Evolutionary conservation across 2,888 invertebrate genomes (phyloP).

Genomic region (Chesias legatella): DNA sequence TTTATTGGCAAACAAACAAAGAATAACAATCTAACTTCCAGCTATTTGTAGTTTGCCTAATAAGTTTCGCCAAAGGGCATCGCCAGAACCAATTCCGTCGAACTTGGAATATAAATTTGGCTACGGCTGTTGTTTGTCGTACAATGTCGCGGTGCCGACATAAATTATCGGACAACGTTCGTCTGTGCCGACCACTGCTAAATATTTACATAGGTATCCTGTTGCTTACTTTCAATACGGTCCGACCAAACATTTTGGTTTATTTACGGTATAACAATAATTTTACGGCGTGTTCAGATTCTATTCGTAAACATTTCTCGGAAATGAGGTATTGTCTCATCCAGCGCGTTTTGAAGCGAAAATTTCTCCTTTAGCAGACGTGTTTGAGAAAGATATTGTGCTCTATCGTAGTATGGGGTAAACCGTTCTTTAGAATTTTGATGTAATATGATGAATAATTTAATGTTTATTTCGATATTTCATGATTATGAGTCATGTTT

Average conservation of each 20-base stretch:
- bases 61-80: slow-evolving; percentile 19
- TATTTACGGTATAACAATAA: neutral
- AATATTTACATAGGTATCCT: slow-evolving; percentile 55
- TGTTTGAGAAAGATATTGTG: slow-evolving; percentile 60
- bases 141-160: slow-evolving; percentile 62
- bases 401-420: slow-evolving; percentile 53
- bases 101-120: slow-evolving; percentile 71
- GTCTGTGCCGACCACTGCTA: slow-evolving; percentile 52
- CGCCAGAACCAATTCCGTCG: slow-evolving; percentile 37
- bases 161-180: slow-evolving; percentile 66
- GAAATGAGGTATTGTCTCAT: slow-evolving; percentile 50
- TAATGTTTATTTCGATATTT: no score
- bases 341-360: slow-evolving; percentile 41
- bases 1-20: slow-evolving; percentile 22
- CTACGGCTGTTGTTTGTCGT: slow-evolving; percentile 58
- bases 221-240: slow-evolving; percentile 24
- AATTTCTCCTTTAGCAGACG: slow-evolving; percentile 56
- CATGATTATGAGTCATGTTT: no score
- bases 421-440: slow-evolving; percentile 49
- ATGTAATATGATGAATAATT: no score
- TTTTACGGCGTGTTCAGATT: slow-evolving; percentile 3
- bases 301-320: slow-evolving; percentile 19
- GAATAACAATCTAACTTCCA: slow-evolving; percentile 20
- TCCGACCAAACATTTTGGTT: slow-evolving; percentile 1
- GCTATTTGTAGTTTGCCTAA: slow-evolving; percentile 21